Evolutionary conservation across 2,113 vertebrate species (phyloP).

Genomic region (Triplophysa siluroides): DNA sequence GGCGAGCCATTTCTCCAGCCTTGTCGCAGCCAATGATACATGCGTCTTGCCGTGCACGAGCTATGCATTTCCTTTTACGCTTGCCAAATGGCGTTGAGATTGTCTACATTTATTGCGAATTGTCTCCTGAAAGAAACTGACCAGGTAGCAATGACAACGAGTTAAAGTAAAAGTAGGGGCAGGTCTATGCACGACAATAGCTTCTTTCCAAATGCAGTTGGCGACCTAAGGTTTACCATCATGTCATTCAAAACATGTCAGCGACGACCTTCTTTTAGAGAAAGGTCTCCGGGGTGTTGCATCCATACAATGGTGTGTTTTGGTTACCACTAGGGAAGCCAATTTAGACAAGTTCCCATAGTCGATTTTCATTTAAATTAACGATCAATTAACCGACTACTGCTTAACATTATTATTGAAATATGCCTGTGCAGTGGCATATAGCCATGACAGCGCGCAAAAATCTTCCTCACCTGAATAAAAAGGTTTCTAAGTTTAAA

Average conservation of each 20-base stretch:
- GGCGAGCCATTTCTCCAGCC: slow-evolving; percentile 45
- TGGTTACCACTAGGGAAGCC: no score
- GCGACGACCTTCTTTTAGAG: no score
- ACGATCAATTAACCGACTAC: no score
- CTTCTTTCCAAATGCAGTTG: slow-evolving; percentile 39
- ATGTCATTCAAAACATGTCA: slow-evolving; percentile 21
- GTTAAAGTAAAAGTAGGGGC: slow-evolving; percentile 40
- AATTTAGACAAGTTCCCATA: no score
- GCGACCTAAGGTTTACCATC: slow-evolving; percentile 52
- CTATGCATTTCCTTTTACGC: slow-evolving; percentile 28
- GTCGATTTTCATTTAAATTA: no score
- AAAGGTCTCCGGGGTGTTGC: no score
- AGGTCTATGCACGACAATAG: neutral
- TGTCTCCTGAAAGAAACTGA: slow-evolving; percentile 49
- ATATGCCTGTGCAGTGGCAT: no score
- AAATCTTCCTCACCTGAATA: no score
- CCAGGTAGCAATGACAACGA: slow-evolving; percentile 66
- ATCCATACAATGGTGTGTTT: no score
- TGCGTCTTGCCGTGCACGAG: neutral
- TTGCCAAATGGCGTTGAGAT: slow-evolving; percentile 48
- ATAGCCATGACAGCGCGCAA: no score
- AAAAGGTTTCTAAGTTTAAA: no score
- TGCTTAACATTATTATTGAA: no score
- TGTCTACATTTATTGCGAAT: slow-evolving; percentile 57
- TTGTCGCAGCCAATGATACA: slow-evolving; percentile 45